Evolutionary conservation across 2,113 vertebrate genomes (phyloP).

Genomic region (Haemorhous mexicanus): DNA sequence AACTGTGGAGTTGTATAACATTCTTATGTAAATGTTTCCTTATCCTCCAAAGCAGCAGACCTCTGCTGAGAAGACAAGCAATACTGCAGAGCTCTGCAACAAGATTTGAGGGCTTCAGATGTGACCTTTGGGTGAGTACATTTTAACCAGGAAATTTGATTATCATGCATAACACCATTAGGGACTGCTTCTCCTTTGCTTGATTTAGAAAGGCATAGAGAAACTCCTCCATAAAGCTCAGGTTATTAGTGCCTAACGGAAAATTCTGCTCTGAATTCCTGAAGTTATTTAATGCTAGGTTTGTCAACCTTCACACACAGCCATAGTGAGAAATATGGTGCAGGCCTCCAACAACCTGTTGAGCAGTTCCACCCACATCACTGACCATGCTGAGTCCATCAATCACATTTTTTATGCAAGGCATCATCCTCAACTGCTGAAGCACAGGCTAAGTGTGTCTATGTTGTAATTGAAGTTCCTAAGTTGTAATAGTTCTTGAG

Average conservation of each 20-base stretch:
- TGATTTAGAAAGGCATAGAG: neutral
- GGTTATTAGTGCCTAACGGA: neutral
- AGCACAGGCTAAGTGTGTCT: neutral
- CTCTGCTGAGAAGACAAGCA: neutral
- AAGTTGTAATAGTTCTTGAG: neutral
- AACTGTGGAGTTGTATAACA: neutral
- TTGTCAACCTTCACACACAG: neutral
- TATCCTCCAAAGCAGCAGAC: neutral
- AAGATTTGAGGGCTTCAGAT: neutral
- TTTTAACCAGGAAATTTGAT: neutral
- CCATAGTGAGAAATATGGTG: rapidly evolving
- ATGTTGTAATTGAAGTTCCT: neutral
- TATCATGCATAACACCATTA: neutral
- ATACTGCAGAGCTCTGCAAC: neutral
- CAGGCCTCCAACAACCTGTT: neutral
- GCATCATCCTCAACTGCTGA: neutral
- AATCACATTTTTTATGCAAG: neutral
- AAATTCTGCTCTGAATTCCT: neutral
- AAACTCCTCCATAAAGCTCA: neutral
- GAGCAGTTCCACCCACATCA: neutral
- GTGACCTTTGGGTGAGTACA: neutral
- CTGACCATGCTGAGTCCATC: neutral
- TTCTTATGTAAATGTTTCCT: neutral
- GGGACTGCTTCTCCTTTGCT: neutral
- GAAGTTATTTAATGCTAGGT: neutral